These are phyloP conservation scores for Eumaeus atala DNA, from an alignment of 1,140 invertebrate genomes.

Conservation along the genomic window DNA sequence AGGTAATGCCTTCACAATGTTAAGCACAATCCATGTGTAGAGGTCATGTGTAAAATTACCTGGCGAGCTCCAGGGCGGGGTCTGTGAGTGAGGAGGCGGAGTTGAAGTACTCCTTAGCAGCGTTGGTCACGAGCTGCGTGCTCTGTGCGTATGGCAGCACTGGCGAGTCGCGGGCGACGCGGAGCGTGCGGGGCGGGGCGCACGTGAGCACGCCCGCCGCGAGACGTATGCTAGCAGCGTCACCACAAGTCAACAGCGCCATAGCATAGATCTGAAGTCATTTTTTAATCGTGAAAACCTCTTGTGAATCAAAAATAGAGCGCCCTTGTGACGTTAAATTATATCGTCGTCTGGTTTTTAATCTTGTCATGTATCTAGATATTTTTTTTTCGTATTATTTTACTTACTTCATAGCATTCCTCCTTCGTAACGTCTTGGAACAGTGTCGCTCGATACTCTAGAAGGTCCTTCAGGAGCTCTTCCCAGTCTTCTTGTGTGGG, in stretches of 20 bases:
- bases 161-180: neutral
- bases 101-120: conserved; percentile 54
- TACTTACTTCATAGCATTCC: conserved; percentile 50
- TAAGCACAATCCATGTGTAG: neutral
- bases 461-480: conserved; percentile 49
- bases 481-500: conserved; percentile 54
- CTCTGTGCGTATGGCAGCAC: neutral
- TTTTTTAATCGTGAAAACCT: too few species aligned
- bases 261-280: conserved; percentile 47
- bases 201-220: conserved; percentile 37
- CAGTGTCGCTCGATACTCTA: conserved; percentile 43
- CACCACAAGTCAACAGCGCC: conserved; percentile 47
- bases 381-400: neutral
- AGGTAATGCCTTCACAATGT: too few species aligned
- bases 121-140: conserved; percentile 30
- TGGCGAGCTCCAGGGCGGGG: conserved; percentile 46
- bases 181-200: conserved; percentile 10
- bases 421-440: conserved; percentile 44
- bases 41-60: conserved; percentile 26
- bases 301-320: too few species aligned
- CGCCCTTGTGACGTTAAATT: too few species aligned
- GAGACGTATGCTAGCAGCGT: conserved; percentile 39
- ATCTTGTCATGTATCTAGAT: too few species aligned
- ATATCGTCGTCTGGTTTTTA: too few species aligned
- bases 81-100: conserved; percentile 44